Evolutionary conservation across 2,113 vertebrate genomes (phyloP).

Genomic region (Brachyistius frenatus): DNA sequence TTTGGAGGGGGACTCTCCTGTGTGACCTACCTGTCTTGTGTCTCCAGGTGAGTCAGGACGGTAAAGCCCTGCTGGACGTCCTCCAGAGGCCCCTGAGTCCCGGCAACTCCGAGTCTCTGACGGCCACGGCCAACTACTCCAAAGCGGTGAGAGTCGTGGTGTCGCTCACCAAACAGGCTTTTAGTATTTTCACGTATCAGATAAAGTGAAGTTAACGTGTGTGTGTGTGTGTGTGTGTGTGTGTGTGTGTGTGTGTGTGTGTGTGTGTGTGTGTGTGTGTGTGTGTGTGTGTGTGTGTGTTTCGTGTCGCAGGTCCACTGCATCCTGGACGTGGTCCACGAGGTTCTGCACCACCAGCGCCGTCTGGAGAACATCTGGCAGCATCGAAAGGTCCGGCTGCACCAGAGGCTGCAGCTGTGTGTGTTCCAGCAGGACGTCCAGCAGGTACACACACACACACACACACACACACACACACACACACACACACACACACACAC

Average conservation of each 20-base stretch:
- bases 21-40: constrained; percentile 16
- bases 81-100: constrained; percentile 96
- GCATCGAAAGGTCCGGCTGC: constrained; percentile 95
- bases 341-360: constrained; percentile 96
- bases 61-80: constrained; percentile 95
- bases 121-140: constrained; percentile 98
- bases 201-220: too few species aligned
- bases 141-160: constrained; percentile 86
- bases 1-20: neutral
- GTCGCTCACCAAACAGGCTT: too few species aligned
- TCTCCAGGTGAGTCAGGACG: constrained; percentile 95
- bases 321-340: constrained; percentile 96
- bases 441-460: constrained; percentile 85
- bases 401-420: constrained; percentile 97
- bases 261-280: neutral
- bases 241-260: too few species aligned
- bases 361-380: constrained; percentile 98
- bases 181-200: too few species aligned
- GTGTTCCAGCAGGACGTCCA: constrained; percentile 99
- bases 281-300: neutral
- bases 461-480: neutral
- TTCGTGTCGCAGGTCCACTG: constrained; percentile 86
- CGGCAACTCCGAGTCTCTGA: constrained; percentile 95
- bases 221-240: too few species aligned
- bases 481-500: too few species aligned